A percentile compares a stretch with the other conserved stretches of the same genome.
phyloP scores from a whole-genome alignment of 2,113 vertebrate genomes.

The Hepsetus odoe region DNA sequence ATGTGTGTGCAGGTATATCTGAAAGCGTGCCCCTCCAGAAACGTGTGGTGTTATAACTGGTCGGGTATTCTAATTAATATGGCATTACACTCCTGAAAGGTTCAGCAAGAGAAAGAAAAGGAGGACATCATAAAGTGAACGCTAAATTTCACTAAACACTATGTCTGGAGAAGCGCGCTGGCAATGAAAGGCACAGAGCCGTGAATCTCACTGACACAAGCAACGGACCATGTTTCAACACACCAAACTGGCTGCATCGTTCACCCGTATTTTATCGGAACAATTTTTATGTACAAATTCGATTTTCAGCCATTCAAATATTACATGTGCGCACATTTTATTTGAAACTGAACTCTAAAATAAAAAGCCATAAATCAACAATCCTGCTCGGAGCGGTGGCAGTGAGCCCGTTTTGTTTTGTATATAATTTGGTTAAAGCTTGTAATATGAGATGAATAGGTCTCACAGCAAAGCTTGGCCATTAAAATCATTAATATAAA shows the following conservation, averaged over 20 bases:
- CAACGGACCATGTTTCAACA: constrained; percentile 8
- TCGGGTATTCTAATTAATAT: constrained; percentile 31
- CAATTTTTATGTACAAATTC: neutral
- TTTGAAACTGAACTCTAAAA: neutral
- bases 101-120: constrained; percentile 5
- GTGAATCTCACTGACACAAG: neutral
- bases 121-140: constrained; percentile 28
- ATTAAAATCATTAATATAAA: constrained; percentile 64
- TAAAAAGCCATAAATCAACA: neutral
- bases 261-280: neutral
- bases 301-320: neutral
- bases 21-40: too few species aligned
- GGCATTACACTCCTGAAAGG: constrained; percentile 21
- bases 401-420: neutral
- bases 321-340: too few species aligned
- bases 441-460: constrained; percentile 72
- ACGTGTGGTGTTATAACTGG: too few species aligned
- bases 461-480: constrained; percentile 70
- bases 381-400: neutral
- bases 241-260: neutral
- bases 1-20: constrained; percentile 52
- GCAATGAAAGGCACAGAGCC: neutral
- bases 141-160: constrained; percentile 30
- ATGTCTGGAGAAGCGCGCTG: constrained; percentile 26
- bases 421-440: constrained; percentile 64